A percentile compares a stretch with the other conserved stretches of the same genome.
Evolutionary conservation across 2,888 invertebrate species (phyloP).

Genomic region (Danaus chrysippus): DNA sequence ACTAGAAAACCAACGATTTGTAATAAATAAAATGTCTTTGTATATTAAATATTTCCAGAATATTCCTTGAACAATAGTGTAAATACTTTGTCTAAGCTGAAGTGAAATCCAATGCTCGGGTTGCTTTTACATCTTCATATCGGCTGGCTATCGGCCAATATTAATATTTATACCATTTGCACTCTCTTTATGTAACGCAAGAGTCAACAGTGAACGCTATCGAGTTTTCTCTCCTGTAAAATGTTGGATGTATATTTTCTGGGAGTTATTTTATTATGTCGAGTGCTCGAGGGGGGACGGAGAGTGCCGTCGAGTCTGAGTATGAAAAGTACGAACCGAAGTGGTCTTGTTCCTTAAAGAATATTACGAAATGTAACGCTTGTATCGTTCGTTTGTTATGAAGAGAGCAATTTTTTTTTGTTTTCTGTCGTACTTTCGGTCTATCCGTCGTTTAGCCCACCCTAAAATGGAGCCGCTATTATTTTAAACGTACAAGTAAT

Average conservation of each 20-base stretch:
- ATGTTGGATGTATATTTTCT: conserved; percentile 46
- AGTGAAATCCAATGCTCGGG: conserved; percentile 11
- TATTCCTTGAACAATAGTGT: background rate
- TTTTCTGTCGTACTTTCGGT: conserved; percentile 6
- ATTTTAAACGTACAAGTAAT: background rate
- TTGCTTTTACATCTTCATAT: conserved; percentile 16
- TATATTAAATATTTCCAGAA: background rate
- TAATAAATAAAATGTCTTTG: too few species aligned
- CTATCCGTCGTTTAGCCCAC: conserved; percentile 9
- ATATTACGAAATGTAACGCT: conserved; percentile 26
- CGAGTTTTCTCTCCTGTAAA: conserved; percentile 49
- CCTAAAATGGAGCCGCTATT: background rate
- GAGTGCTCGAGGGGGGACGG: conserved; percentile 19
- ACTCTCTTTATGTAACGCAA: conserved; percentile 46
- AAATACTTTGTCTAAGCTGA: background rate
- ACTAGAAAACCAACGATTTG: too few species aligned
- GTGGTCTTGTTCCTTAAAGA: conserved; percentile 30
- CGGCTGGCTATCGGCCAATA: conserved; percentile 36
- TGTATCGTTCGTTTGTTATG: conserved; percentile 22
- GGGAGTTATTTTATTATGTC: conserved; percentile 39
- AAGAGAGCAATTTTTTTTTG: conserved; percentile 11
- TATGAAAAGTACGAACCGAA: conserved; percentile 27
- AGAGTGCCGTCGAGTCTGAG: conserved; percentile 29
- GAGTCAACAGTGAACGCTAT: conserved; percentile 56
- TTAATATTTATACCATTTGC: conserved; percentile 35